Conservation (phyloP, 2,888 invertebrate genomes). For the Agrypnus murinus region DNA sequence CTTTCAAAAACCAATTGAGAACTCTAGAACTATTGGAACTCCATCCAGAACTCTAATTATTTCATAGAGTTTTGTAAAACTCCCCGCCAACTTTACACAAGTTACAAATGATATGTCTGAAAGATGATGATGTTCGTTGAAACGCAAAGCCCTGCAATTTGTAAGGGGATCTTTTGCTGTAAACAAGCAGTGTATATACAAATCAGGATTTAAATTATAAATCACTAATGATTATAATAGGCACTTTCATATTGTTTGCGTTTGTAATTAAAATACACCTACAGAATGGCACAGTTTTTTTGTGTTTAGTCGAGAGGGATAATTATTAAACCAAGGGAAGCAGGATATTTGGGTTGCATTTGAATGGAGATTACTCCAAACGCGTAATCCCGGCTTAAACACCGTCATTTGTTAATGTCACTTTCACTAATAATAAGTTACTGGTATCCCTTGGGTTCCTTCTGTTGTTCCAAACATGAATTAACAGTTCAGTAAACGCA, state of each 20-base stretch:
- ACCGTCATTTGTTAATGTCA: constrained; percentile 55
- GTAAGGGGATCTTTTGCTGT: constrained; percentile 2
- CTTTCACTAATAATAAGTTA: constrained; percentile 55
- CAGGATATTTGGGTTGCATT: constrained; percentile 32
- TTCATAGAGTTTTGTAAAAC: no score
- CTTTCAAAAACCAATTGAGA: no score
- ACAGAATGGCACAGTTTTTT: not conserved
- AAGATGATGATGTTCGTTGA: no score
- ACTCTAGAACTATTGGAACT: no score
- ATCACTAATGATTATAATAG: not conserved
- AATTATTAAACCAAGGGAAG: constrained; percentile 27
- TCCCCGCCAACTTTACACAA: no score
- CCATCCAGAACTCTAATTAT: no score
- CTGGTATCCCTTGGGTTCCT: constrained; percentile 47
- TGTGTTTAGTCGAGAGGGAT: constrained; percentile 10
- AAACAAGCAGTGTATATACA: constrained; percentile 1
- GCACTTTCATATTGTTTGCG: not conserved
- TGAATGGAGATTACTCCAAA: constrained; percentile 41
- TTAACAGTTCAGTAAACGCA: constrained; percentile 55
- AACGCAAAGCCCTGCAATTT: no score
- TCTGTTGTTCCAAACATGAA: constrained; percentile 54
- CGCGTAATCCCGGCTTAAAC: constrained; percentile 51
- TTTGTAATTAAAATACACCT: constrained; percentile 13
- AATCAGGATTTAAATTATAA: constrained; percentile 4
- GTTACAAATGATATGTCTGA: no score